Percentiles rank a stretch among this genome's conserved stretches.
Conservation (phyloP, 2,797 vertebrate species). For the Anisognathus igniventris region DNA sequence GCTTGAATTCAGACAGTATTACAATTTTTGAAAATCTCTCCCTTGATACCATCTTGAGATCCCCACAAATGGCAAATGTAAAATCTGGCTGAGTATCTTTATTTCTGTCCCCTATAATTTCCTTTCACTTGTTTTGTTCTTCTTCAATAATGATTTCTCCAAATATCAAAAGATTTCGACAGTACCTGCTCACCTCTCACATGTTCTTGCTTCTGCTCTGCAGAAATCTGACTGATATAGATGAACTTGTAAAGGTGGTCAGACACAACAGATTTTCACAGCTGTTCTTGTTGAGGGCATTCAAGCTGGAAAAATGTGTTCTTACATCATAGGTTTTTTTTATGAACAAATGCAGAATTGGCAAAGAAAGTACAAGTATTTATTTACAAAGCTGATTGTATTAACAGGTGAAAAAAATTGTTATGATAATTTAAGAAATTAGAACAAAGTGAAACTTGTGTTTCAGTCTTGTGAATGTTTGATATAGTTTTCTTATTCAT, state of each 20-base stretch:
- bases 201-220: neutral
- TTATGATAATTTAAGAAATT: neutral
- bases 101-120: neutral
- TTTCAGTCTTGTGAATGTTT: neutral
- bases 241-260: neutral
- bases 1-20: neutral
- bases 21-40: neutral
- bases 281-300: rapidly evolving
- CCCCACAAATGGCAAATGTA: neutral
- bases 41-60: neutral
- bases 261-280: neutral
- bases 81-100: neutral
- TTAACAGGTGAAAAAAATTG: neutral
- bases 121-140: neutral
- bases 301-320: neutral
- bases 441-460: neutral
- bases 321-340: neutral
- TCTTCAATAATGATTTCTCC: neutral
- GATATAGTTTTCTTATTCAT: neutral
- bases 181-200: neutral
- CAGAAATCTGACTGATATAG: neutral
- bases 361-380: neutral
- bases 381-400: neutral
- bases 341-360: neutral
- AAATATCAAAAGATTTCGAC: neutral